Evolutionary conservation across 2,797 vertebrate species (phyloP).

Genomic region (Macropodus opercularis): DNA sequence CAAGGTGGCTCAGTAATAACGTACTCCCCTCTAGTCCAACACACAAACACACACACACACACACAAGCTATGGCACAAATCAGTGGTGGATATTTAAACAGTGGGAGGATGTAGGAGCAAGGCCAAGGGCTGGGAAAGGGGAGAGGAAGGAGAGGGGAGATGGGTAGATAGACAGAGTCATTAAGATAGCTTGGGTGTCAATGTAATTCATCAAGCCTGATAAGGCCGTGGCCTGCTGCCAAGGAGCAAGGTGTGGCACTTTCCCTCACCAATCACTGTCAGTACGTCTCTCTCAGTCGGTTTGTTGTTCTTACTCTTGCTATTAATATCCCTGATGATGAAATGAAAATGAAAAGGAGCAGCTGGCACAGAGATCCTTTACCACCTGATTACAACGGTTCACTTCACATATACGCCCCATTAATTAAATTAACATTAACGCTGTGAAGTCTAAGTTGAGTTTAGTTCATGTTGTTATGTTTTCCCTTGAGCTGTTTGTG

Average conservation of each 20-base stretch:
- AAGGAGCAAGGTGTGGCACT: slow-evolving; percentile 73
- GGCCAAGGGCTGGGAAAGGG: slow-evolving; percentile 69
- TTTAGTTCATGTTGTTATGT: background rate
- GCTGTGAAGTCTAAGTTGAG: background rate
- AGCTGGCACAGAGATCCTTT: slow-evolving; percentile 8
- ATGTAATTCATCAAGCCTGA: slow-evolving; percentile 75
- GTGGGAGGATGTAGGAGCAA: slow-evolving; percentile 69
- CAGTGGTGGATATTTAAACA: slow-evolving; percentile 55
- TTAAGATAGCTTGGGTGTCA: slow-evolving; percentile 82
- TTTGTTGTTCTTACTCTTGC: slow-evolving; percentile 51
- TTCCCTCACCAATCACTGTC: slow-evolving; percentile 70
- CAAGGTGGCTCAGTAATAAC: slow-evolving; percentile 5
- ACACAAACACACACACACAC: slow-evolving; percentile 4
- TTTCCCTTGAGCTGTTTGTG: background rate
- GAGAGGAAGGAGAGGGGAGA: slow-evolving; percentile 72
- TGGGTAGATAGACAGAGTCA: slow-evolving; percentile 71
- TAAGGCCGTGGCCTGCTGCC: slow-evolving; percentile 66
- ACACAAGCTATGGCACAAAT: slow-evolving; percentile 39
- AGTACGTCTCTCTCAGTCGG: slow-evolving; percentile 35
- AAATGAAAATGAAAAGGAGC: slow-evolving; percentile 25
- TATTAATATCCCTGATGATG: slow-evolving; percentile 32
- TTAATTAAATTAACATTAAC: background rate
- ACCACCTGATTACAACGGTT: background rate
- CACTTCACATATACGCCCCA: background rate
- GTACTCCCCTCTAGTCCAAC: slow-evolving; percentile 24